These are phyloP conservation scores for Aphelinus certus DNA, from an alignment of 1,140 invertebrate species.

Conservation along the genomic window DNA sequence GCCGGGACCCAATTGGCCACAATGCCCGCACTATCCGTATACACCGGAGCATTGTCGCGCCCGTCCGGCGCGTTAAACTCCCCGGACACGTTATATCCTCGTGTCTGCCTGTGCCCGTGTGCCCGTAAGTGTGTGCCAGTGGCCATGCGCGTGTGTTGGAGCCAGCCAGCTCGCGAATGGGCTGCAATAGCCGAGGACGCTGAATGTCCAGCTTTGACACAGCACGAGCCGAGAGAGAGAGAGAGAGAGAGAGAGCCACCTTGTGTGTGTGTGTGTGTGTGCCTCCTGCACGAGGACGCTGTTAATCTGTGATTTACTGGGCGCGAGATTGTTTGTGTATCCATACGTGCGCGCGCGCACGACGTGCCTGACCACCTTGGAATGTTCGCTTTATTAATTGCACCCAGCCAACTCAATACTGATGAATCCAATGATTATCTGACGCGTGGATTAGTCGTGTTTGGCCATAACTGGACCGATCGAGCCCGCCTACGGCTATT, in stretches of 20 bases:
- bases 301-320: slow-evolving; percentile 26
- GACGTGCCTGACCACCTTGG: neutral
- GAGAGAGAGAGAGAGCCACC: too few relatives aligned
- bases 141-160: neutral
- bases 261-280: too few relatives aligned
- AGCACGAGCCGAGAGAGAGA: too few relatives aligned
- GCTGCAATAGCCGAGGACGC: slow-evolving; percentile 12
- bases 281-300: neutral
- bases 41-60: neutral
- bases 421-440: slow-evolving; percentile 6
- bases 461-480: too few relatives aligned
- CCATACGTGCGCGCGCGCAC: neutral
- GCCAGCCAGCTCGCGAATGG: slow-evolving; percentile 9
- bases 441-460: too few relatives aligned
- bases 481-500: too few relatives aligned
- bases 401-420: neutral
- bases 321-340: neutral
- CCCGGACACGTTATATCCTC: neutral
- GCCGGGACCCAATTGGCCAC: neutral
- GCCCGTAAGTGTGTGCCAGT: neutral
- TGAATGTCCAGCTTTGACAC: neutral
- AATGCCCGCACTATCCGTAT: neutral
- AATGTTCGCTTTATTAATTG: slow-evolving; percentile 24
- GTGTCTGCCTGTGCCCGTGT: neutral
- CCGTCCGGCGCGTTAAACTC: slow-evolving; percentile 4